Evolutionary conservation across 2,113 vertebrate genomes (phyloP).

Genomic region (Prochilodus magdalenae): DNA sequence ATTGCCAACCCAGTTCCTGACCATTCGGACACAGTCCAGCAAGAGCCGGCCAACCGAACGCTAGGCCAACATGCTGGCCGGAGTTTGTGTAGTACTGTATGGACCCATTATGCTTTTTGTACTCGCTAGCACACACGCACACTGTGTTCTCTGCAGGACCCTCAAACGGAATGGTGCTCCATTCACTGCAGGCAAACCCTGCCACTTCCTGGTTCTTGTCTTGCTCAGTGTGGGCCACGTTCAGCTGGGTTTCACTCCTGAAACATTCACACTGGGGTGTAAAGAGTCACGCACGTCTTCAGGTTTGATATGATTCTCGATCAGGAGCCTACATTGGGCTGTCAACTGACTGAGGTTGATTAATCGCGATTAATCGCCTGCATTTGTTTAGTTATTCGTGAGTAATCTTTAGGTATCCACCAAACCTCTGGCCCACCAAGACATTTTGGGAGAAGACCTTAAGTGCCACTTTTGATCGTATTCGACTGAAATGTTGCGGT

Average conservation of each 20-base stretch:
- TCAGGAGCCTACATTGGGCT: no score
- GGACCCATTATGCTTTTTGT: neutral
- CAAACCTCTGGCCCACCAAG: no score
- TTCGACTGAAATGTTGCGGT: no score
- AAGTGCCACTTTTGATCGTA: no score
- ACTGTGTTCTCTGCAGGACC: neutral
- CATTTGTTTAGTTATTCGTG: no score
- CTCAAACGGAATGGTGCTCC: neutral
- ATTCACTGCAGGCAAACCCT: neutral
- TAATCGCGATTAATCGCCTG: no score
- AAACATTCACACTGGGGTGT: no score
- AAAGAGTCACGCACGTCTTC: no score
- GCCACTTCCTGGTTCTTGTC: neutral
- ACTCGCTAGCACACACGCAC: neutral
- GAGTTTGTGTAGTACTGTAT: neutral
- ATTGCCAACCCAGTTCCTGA: conserved; percentile 11
- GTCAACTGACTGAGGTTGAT: no score
- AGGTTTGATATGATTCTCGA: no score
- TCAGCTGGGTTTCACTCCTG: neutral
- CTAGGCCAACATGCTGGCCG: neutral
- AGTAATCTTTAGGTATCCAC: no score
- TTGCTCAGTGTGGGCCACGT: neutral
- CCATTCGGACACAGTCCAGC: conserved; percentile 8
- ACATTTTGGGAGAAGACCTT: no score
- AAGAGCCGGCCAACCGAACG: neutral